These are phyloP conservation scores for Serilophus lunatus DNA, from an alignment of 2,113 vertebrate genomes.

Conservation along the genomic window DNA sequence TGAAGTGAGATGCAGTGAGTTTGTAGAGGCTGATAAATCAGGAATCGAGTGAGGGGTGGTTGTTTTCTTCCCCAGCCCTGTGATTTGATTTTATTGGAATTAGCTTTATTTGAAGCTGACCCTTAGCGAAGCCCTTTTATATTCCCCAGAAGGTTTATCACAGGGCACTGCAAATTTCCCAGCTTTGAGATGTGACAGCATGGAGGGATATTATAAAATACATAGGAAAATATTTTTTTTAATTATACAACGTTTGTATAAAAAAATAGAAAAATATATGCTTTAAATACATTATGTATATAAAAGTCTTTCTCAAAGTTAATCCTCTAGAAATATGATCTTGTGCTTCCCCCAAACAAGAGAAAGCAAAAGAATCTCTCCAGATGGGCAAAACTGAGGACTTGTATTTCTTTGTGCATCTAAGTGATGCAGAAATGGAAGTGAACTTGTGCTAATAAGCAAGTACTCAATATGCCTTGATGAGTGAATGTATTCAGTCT, in stretches of 20 bases:
- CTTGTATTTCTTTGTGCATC: not conserved
- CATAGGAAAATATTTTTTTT: not conserved
- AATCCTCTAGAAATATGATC: not conserved
- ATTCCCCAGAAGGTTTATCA: not conserved
- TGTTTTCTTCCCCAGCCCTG: not conserved
- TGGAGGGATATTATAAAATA: not conserved
- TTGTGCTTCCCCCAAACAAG: not conserved
- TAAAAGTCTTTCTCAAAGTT: not conserved
- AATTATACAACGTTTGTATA: not conserved
- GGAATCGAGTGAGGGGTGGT: rapidly evolving
- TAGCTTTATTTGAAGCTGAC: not conserved
- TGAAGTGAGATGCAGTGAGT: not conserved
- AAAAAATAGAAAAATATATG: not conserved
- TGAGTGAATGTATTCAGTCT: conserved; percentile 65
- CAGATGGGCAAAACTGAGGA: not conserved
- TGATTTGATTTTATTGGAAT: conserved; percentile 9
- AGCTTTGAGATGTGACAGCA: not conserved
- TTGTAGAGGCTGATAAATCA: not conserved
- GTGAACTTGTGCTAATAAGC: conserved; percentile 57
- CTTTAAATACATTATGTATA: not conserved
- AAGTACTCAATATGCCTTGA: conserved; percentile 59
- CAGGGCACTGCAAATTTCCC: not conserved
- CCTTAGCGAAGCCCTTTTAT: not conserved
- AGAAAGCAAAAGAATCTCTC: not conserved
- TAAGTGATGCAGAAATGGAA: conserved; percentile 30